Evolutionary conservation across 2,113 vertebrate genomes (phyloP).

Genomic region (Nothocercus julius): DNA sequence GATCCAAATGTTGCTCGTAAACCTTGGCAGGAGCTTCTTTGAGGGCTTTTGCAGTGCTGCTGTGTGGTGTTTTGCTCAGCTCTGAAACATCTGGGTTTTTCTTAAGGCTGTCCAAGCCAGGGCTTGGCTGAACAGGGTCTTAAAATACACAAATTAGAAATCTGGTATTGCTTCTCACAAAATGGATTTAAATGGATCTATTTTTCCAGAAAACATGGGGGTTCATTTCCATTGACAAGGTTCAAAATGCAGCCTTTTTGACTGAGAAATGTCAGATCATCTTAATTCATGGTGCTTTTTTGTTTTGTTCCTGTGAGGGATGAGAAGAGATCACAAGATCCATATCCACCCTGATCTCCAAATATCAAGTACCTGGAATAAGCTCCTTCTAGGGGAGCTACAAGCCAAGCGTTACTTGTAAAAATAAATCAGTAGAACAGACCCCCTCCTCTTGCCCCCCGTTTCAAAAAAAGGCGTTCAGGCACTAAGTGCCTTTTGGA

Average conservation of each 20-base stretch:
- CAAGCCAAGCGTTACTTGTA: neutral
- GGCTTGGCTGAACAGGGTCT: neutral
- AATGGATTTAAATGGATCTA: neutral
- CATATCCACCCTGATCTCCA: neutral
- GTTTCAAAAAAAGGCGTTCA: neutral
- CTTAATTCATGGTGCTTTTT: constrained; percentile 1
- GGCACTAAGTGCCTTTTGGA: constrained; percentile 10
- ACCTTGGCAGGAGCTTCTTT: neutral
- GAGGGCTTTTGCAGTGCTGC: neutral
- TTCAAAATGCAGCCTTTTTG: neutral
- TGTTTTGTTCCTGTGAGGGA: neutral
- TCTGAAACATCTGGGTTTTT: neutral
- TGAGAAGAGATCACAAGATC: neutral
- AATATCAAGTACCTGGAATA: constrained; percentile 41
- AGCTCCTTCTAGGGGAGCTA: constrained; percentile 11
- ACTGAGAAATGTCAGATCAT: neutral
- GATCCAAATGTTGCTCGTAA: neutral
- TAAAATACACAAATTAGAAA: constrained; percentile 34
- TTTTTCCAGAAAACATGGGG: neutral
- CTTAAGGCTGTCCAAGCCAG: neutral
- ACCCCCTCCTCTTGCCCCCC: neutral
- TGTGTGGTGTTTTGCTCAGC: neutral
- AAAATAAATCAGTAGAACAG: constrained; percentile 33
- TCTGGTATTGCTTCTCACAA: neutral
- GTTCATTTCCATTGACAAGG: constrained; percentile 21